A percentile compares a stretch with the other conserved stretches of the same genome.
These are phyloP conservation scores for Myotis brandtii DNA, from an alignment of 2,113 vertebrate genomes.

Conservation along the genomic window DNA sequence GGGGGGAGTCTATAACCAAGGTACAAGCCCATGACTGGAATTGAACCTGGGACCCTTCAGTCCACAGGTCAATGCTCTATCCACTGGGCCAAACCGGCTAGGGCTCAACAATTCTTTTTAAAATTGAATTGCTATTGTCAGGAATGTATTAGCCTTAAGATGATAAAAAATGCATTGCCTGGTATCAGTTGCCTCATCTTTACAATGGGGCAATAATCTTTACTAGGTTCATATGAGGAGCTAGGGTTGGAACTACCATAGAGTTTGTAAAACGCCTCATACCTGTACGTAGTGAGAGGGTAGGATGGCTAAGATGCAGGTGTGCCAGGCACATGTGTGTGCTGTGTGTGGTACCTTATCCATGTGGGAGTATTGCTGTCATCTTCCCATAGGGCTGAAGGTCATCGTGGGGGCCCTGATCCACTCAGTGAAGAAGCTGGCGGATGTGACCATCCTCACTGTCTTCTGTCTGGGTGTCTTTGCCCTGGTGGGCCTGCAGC, in stretches of 20 bases:
- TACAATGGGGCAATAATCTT: neutral
- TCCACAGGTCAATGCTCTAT: no score
- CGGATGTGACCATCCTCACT: slow-evolving; percentile 96
- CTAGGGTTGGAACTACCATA: neutral
- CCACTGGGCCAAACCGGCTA: no score
- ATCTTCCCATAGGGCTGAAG: slow-evolving; percentile 90
- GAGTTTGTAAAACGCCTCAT: neutral
- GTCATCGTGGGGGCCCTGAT: slow-evolving; percentile 97
- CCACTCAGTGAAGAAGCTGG: slow-evolving; percentile 96
- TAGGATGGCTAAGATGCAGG: neutral
- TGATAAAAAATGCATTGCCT: neutral
- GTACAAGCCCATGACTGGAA: no score
- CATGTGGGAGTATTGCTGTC: slow-evolving; percentile 74
- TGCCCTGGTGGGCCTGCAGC: slow-evolving; percentile 96
- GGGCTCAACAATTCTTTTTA: neutral
- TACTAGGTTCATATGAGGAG: neutral
- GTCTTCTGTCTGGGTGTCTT: slow-evolving; percentile 97
- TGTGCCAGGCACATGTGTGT: fast-evolving
- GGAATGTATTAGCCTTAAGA: neutral
- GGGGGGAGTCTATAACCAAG: no score
- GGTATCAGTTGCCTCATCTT: neutral
- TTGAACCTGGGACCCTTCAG: no score
- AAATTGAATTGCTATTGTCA: neutral
- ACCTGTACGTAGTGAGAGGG: no score
- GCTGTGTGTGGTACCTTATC: neutral